Percentiles rank a stretch among this genome's conserved stretches.
phyloP scores from a whole-genome alignment of 2,888 invertebrate species.

The Troides oblongomaculatus region DNA sequence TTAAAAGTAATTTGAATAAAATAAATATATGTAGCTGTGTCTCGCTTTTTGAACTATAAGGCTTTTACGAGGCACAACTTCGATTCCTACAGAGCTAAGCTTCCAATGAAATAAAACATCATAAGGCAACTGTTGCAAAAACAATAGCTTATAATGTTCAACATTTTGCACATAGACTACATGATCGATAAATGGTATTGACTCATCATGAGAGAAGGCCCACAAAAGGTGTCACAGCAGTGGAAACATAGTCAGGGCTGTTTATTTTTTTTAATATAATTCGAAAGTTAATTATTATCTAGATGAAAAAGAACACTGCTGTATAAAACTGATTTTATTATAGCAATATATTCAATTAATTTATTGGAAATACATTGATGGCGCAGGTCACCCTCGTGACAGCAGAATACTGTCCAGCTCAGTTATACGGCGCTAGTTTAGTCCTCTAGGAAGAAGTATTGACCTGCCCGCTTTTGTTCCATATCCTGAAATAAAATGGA shows the following conservation, averaged over 20 bases:
- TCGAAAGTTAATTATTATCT: background rate
- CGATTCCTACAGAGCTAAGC: no score
- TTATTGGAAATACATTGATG: slow-evolving; percentile 67
- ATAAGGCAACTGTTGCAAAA: no score
- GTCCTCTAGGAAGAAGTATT: slow-evolving; percentile 99
- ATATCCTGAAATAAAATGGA: slow-evolving; percentile 86
- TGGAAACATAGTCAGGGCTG: no score
- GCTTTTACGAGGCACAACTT: no score
- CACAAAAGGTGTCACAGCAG: no score
- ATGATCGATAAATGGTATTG: no score
- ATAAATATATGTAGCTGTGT: background rate
- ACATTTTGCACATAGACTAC: no score
- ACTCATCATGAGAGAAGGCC: no score
- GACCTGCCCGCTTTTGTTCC: slow-evolving; percentile 97
- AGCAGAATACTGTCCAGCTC: slow-evolving; percentile 46
- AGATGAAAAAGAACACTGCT: slow-evolving; percentile 1
- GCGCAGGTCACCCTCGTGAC: slow-evolving; percentile 59
- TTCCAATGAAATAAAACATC: no score
- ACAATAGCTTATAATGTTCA: no score
- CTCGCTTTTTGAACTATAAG: no score
- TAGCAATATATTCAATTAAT: slow-evolving; percentile 56
- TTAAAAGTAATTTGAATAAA: background rate
- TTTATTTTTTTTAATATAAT: background rate
- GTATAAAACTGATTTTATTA: slow-evolving; percentile 77
- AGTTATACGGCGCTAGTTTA: slow-evolving; percentile 69